These are phyloP conservation scores for Ormia ochracea DNA, from an alignment of 2,888 invertebrate species.

Conservation along the genomic window DNA sequence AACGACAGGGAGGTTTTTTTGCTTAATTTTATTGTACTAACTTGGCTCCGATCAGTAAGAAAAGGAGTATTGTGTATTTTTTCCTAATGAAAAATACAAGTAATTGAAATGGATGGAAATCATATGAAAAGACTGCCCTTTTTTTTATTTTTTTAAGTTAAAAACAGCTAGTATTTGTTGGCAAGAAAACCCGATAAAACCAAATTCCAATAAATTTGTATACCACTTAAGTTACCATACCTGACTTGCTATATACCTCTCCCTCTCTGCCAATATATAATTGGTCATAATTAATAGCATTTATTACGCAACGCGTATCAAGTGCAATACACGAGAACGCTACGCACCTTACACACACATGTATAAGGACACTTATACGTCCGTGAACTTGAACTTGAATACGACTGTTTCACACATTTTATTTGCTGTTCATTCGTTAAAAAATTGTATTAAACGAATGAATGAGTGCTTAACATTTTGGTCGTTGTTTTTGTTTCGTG, in stretches of 20 bases:
- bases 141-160: too few species aligned
- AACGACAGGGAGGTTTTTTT: too few species aligned
- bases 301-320: conserved; percentile 10
- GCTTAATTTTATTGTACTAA: too few species aligned
- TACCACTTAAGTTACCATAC: neutral
- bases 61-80: too few species aligned
- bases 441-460: neutral
- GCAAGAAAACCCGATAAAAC: too few species aligned
- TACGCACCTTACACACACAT: conserved; percentile 30
- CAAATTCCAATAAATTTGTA: neutral
- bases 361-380: conserved; percentile 54
- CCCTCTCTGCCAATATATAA: too few species aligned
- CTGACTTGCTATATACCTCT: neutral
- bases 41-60: too few species aligned
- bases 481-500: neutral
- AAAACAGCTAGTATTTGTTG: too few species aligned
- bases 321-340: neutral
- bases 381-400: conserved; percentile 59
- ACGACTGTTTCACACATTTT: neutral
- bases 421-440: conserved; percentile 2
- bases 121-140: too few species aligned
- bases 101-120: too few species aligned
- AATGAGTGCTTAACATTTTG: neutral
- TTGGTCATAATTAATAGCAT: neutral
- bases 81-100: too few species aligned